phyloP scores from a whole-genome alignment of 2,797 vertebrate species.

The Fistularia tabacaria region DNA sequence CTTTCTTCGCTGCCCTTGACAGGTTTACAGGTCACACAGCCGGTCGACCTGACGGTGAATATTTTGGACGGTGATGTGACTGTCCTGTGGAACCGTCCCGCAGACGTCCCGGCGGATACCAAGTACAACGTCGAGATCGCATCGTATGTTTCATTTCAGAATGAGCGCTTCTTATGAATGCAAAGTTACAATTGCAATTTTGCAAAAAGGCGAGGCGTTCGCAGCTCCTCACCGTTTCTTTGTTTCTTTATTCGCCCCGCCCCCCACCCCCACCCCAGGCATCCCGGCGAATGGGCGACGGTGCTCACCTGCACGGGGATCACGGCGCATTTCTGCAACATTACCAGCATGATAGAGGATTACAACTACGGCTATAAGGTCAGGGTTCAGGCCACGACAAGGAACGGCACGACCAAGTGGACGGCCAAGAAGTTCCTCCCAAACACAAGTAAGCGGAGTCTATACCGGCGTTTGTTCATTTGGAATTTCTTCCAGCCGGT shows the following conservation, averaged over 20 bases:
- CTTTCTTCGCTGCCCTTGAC: background rate
- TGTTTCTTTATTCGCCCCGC: too few species aligned
- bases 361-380: background rate
- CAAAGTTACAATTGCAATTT: background rate
- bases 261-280: constrained; percentile 30
- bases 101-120: constrained; percentile 4
- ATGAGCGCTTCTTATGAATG: background rate
- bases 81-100: constrained; percentile 53
- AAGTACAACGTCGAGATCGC: constrained; percentile 62
- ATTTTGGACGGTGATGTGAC: constrained; percentile 62
- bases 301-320: constrained; percentile 50
- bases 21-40: constrained; percentile 23
- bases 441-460: constrained; percentile 47
- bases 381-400: constrained; percentile 50
- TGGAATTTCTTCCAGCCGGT: too few species aligned
- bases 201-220: background rate
- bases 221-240: too few species aligned
- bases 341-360: constrained; percentile 34
- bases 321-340: constrained; percentile 30
- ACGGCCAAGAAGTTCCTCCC: background rate
- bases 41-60: constrained; percentile 33
- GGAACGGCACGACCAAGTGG: constrained; percentile 16
- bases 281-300: accelerated
- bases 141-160: constrained; percentile 50
- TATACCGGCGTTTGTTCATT: too few species aligned